Evolutionary conservation across 2,113 vertebrate genomes (phyloP), one percentile per base, ranked within the genome.

Genomic region (Irena cyanogastra): DNA sequence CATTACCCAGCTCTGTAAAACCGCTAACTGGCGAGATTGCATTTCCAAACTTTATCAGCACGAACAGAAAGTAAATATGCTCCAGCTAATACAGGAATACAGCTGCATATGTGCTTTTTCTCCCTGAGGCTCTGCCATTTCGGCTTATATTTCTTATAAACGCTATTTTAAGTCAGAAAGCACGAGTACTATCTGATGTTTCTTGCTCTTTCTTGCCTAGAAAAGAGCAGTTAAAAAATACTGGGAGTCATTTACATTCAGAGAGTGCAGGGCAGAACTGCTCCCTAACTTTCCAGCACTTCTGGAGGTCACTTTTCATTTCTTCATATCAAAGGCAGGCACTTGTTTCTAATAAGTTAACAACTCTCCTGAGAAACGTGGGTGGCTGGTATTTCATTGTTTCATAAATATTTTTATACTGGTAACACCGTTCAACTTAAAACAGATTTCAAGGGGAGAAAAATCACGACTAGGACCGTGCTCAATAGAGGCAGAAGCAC

Each of bases 271-370:
- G 95, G 93, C 78, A 97, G 94, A 96, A 54, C 94, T 96, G 95
- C 94, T 97, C 95, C 79, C 86, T 97, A 98, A 98, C 96, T 98
- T 98, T 94, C 90, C 97, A 95, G 96, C 66, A 81, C 97, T 97
- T 96, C 93, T 95, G 88, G 96, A 97, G 94, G 97, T 96, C 97
- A 97, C 95, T 98, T 98, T 94, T 96, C 97, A 97, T 97, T 97
- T 97, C 97, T 97, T 90, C 96, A 17, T 97, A 98, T 98, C 97
- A 97, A 97, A 97, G 97, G 95, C 97, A 96, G 94, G 81, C 97
- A 97, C 97, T 98, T 97, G 97, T 97, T 97, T 98, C 98, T 97
- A 96, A 96, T 96, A 97, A 96, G 95, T 97, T 97, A 98, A 98
- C 97, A 96, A 97, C 92, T 94, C 97, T 98, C 97, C 97, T 75